A percentile compares a stretch with the other conserved stretches of the same genome.
Conservation (phyloP, 2,888 invertebrate species). For the Microplitis deprimator region DNA sequence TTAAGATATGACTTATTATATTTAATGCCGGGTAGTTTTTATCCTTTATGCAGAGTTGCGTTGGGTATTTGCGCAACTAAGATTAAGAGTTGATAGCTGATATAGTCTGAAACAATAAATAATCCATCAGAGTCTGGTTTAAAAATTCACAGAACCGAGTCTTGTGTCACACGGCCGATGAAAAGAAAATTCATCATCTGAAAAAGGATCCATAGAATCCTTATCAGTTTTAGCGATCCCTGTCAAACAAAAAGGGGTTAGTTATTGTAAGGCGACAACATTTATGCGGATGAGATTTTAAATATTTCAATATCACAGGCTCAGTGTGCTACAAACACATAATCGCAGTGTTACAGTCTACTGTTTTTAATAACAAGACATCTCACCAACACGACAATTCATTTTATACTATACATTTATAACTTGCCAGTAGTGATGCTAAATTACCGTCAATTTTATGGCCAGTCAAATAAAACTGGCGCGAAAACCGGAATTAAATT, state of each 20-base stretch:
- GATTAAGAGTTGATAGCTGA: neutral
- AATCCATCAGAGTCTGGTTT: constrained; percentile 12
- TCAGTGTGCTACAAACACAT: neutral
- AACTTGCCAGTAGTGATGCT: no score
- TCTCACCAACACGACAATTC: no score
- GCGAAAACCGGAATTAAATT: no score
- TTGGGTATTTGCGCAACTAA: neutral
- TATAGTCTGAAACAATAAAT: neutral
- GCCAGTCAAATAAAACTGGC: no score
- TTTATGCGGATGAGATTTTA: constrained; percentile 55
- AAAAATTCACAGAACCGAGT: constrained; percentile 25
- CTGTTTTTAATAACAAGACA: no score
- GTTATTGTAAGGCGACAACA: constrained; percentile 24
- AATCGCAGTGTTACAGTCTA: no score
- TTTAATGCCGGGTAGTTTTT: neutral
- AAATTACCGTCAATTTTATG: no score
- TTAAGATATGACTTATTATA: neutral
- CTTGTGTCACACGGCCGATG: constrained; percentile 30
- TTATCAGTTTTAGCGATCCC: constrained; percentile 70
- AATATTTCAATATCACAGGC: constrained; percentile 66
- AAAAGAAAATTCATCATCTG: constrained; percentile 42
- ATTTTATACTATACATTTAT: no score
- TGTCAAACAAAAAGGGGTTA: constrained; percentile 39
- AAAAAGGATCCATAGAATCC: constrained; percentile 66
- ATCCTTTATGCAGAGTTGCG: neutral